Conservation (phyloP, 1,140 invertebrate species). For the Caerostris extrusa region DNA sequence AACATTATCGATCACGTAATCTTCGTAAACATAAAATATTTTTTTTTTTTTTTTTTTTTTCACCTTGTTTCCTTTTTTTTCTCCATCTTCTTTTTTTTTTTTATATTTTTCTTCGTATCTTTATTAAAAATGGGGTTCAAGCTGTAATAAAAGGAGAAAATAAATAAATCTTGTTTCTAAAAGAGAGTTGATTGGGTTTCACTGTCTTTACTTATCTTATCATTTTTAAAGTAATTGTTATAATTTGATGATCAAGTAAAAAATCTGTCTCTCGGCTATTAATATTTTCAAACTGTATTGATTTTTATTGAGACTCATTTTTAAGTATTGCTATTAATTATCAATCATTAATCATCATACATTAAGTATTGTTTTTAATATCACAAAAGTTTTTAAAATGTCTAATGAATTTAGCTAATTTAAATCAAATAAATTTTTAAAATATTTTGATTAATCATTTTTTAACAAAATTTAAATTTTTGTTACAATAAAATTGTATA, state of each 20-base stretch:
- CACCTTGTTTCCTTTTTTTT: neutral
- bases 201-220: neutral
- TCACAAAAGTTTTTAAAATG: too few relatives aligned
- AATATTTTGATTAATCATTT: too few relatives aligned
- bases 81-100: neutral
- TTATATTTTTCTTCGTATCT: neutral
- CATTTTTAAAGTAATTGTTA: neutral
- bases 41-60: conserved; percentile 7
- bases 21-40: conserved; percentile 10
- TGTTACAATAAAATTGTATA: too few relatives aligned
- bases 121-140: neutral
- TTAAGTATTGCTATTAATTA: too few relatives aligned
- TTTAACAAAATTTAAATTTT: too few relatives aligned
- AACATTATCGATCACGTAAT: conserved; percentile 67
- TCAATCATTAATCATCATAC: too few relatives aligned
- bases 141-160: neutral
- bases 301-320: too few relatives aligned
- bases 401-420: too few relatives aligned
- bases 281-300: too few relatives aligned
- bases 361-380: too few relatives aligned
- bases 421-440: too few relatives aligned
- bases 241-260: neutral
- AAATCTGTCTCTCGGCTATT: too few relatives aligned
- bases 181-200: neutral
- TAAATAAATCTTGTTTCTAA: neutral